Evolutionary conservation across 1,140 invertebrate genomes (phyloP).

Genomic region (Drosophila funebris): DNA sequence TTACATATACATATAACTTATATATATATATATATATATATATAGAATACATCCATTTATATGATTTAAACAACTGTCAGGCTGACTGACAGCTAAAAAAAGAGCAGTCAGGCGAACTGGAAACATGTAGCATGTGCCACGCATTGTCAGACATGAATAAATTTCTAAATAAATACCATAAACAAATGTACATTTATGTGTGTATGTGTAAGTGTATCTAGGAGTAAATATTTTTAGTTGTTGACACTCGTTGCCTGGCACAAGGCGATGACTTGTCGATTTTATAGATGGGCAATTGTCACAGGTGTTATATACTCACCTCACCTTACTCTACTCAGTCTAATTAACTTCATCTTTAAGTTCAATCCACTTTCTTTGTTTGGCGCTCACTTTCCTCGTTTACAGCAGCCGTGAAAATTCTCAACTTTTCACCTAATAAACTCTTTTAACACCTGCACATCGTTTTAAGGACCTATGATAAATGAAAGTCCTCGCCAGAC

Average conservation of each 20-base stretch:
- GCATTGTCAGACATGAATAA: conserved; percentile 61
- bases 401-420: neutral
- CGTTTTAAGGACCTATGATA: neutral
- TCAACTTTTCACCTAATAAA: conserved; percentile 5
- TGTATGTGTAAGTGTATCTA: conserved; percentile 3
- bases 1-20: neutral
- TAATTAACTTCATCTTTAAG: conserved; percentile 14
- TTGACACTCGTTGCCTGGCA: conserved; percentile 64
- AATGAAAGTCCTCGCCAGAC: neutral
- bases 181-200: no score
- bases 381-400: neutral
- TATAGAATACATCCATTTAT: no score
- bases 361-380: conserved; percentile 20
- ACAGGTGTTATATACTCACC: neutral
- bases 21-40: neutral
- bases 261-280: conserved; percentile 29
- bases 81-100: conserved; percentile 60
- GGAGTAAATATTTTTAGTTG: conserved; percentile 51
- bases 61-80: conserved; percentile 71
- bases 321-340: neutral
- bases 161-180: conserved; percentile 79
- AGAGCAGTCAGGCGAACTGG: conserved; percentile 34
- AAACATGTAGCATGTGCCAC: conserved; percentile 46
- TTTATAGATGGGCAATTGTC: neutral
- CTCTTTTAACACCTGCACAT: conserved; percentile 10